A percentile compares a stretch with the other conserved stretches of the same genome.
Conservation (phyloP, 2,888 invertebrate species). For the Leptogaster cylindrica region DNA sequence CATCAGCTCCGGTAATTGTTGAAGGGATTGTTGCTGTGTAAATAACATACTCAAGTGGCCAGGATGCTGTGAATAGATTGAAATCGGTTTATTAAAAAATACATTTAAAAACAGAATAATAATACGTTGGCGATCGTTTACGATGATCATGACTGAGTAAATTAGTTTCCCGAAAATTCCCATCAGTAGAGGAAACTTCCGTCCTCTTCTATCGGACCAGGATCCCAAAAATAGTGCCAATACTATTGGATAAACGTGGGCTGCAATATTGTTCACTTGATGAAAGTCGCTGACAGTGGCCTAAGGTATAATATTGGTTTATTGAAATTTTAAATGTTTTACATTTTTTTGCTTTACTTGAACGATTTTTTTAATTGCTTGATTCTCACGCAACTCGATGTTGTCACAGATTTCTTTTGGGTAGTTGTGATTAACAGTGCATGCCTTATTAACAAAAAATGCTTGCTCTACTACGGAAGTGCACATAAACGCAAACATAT, state of each 20-base stretch:
- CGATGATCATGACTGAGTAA: slow-evolving; percentile 76
- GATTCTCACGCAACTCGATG: slow-evolving; percentile 63
- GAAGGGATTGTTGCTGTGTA: slow-evolving; percentile 79
- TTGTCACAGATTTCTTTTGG: slow-evolving; percentile 72
- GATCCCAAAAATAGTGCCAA: slow-evolving; percentile 81
- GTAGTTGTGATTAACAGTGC: slow-evolving; percentile 75
- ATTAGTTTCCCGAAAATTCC: slow-evolving; percentile 77
- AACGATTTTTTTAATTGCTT: slow-evolving; percentile 70
- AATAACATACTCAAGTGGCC: slow-evolving; percentile 78
- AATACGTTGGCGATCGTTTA: slow-evolving; percentile 69
- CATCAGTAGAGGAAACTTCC: slow-evolving; percentile 74
- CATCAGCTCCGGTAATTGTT: slow-evolving; percentile 78
- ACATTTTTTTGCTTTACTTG: slow-evolving; percentile 67
- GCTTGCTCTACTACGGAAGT: slow-evolving; percentile 81
- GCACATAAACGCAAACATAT: slow-evolving; percentile 86
- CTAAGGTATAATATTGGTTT: slow-evolving; percentile 58
- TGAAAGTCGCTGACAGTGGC: slow-evolving; percentile 76
- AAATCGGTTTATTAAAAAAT: not conserved
- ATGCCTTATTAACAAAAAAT: slow-evolving; percentile 79
- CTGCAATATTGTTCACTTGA: slow-evolving; percentile 79
- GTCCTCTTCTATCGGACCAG: slow-evolving; percentile 80
- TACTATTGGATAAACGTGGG: slow-evolving; percentile 75
- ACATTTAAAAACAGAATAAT: not conserved
- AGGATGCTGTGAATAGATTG: slow-evolving; percentile 55
- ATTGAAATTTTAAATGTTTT: no score